A percentile compares a stretch with the other conserved stretches of the same genome.
Evolutionary conservation across 2,113 vertebrate genomes (phyloP).

Genomic region (Glaucidium brasilianum): DNA sequence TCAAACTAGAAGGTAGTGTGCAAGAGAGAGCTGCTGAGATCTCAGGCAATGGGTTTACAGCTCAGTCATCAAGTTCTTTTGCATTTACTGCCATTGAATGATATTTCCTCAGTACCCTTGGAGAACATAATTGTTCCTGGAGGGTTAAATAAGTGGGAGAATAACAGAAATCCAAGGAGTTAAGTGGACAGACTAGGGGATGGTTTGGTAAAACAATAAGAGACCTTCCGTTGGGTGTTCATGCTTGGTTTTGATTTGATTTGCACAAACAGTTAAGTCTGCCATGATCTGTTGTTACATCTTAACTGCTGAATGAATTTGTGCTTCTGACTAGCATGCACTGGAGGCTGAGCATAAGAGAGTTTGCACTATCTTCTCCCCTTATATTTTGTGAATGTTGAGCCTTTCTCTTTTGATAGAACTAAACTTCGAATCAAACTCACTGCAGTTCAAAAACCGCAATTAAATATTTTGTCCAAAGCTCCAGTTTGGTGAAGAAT

Average conservation of each 20-base stretch:
- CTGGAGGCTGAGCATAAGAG: neutral
- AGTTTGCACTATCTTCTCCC: neutral
- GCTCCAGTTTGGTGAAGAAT: neutral
- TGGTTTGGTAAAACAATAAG: neutral
- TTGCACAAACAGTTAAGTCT: neutral
- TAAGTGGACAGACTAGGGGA: neutral
- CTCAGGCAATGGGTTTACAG: constrained; percentile 13
- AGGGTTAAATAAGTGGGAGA: neutral
- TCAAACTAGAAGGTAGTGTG: constrained; percentile 10
- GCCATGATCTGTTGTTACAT: neutral
- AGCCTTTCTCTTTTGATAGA: neutral
- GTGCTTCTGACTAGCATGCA: neutral
- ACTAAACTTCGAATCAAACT: neutral
- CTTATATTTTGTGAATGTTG: neutral
- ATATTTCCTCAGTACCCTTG: neutral
- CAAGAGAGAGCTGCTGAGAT: constrained; percentile 11
- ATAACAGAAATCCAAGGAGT: neutral
- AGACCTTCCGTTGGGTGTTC: neutral
- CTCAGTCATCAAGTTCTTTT: neutral
- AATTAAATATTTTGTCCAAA: neutral
- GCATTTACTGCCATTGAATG: neutral
- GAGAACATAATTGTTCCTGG: neutral
- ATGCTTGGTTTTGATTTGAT: neutral
- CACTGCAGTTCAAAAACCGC: neutral
- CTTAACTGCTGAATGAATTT: neutral